A percentile compares a stretch with the other conserved stretches of the same genome.
phyloP scores from a whole-genome alignment of 2,888 invertebrate species.

The Phyllotreta striolata region DNA sequence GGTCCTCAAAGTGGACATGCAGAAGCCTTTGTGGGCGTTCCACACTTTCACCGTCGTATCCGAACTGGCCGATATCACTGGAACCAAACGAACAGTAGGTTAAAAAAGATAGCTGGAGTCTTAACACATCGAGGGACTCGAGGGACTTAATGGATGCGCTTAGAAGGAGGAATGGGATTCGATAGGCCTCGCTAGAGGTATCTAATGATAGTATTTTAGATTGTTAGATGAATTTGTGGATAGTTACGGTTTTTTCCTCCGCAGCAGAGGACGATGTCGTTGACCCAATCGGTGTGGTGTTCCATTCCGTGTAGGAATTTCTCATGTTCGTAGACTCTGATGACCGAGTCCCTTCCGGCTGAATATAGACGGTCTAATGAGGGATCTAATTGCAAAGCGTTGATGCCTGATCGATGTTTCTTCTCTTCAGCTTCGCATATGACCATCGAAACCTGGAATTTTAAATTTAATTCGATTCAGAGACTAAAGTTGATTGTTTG shows the following conservation, averaged over 20 bases:
- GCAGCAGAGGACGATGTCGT: constrained; percentile 97
- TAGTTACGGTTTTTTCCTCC: constrained; percentile 89
- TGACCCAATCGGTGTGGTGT: constrained; percentile 99
- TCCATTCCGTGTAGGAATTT: constrained; percentile 96
- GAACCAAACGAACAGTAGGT: constrained; percentile 52
- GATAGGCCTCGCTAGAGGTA: too few species aligned
- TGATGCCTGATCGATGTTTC: constrained; percentile 94
- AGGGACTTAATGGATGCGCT: too few species aligned
- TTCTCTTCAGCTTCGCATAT: constrained; percentile 96
- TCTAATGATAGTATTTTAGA: too few species aligned
- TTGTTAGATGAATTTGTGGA: not conserved
- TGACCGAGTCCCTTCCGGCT: constrained; percentile 96
- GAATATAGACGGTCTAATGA: constrained; percentile 89
- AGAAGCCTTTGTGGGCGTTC: constrained; percentile 99
- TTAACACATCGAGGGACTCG: too few species aligned
- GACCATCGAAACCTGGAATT: constrained; percentile 90
- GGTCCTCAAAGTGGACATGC: constrained; percentile 97
- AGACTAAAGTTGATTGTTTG: too few species aligned
- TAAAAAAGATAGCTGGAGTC: too few species aligned
- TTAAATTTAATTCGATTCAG: not conserved
- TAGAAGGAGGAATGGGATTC: too few species aligned
- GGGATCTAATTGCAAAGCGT: constrained; percentile 93
- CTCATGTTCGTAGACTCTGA: constrained; percentile 89
- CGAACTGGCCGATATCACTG: constrained; percentile 98
- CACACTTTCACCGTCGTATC: constrained; percentile 99